These are phyloP conservation scores for Merodon equestris DNA, from an alignment of 2,888 invertebrate genomes.

Conservation along the genomic window DNA sequence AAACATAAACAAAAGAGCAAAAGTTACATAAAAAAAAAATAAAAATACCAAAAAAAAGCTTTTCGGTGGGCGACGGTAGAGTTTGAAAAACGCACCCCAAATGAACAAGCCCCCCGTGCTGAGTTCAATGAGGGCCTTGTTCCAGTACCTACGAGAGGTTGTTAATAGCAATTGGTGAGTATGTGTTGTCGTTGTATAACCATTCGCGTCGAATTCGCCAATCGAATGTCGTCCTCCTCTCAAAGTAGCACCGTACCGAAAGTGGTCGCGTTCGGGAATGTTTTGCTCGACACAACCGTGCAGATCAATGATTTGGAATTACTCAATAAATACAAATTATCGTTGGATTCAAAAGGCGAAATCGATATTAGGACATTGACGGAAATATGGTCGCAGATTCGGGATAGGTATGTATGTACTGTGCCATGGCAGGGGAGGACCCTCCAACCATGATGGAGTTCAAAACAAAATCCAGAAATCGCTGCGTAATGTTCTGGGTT, in stretches of 20 bases:
- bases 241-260: conserved; percentile 71
- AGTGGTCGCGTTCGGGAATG: conserved; percentile 77
- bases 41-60: conserved; percentile 5
- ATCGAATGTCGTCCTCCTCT: conserved; percentile 63
- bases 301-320: conserved; percentile 72
- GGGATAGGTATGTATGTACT: conserved; percentile 70
- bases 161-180: conserved; percentile 34
- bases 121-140: conserved; percentile 31
- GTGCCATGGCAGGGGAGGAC: neutral
- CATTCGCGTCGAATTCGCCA: conserved; percentile 63
- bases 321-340: conserved; percentile 73
- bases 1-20: too few relatives aligned
- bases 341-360: conserved; percentile 75
- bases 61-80: neutral
- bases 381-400: conserved; percentile 71
- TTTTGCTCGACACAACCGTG: conserved; percentile 75
- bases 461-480: neutral
- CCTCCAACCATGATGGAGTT: neutral
- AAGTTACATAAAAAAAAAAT: neutral
- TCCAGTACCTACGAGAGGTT: conserved; percentile 33
- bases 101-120: conserved; percentile 10
- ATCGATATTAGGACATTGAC: conserved; percentile 73
- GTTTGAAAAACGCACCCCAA: conserved; percentile 9
- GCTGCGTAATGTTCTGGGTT: neutral
- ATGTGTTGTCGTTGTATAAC: conserved; percentile 66